These are phyloP conservation scores for Eugnorisma glareosa DNA, from an alignment of 2,888 invertebrate genomes.

Conservation along the genomic window DNA sequence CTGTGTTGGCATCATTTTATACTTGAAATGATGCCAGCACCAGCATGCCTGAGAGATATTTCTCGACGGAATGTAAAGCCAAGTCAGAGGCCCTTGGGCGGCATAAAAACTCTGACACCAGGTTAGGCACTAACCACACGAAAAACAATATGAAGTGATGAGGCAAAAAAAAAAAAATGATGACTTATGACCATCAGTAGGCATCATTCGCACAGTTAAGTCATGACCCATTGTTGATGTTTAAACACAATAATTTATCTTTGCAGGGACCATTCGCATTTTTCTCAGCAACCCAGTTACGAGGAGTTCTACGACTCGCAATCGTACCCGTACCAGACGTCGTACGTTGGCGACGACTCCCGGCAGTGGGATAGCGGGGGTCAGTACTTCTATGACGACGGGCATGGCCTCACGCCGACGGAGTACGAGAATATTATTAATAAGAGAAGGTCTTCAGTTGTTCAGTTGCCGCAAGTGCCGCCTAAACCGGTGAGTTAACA, in stretches of 20 bases:
- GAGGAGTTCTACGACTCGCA: conserved; percentile 93
- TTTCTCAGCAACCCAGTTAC: conserved; percentile 89
- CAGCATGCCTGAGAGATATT: not conserved
- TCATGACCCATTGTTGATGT: not conserved
- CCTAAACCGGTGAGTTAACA: conserved; percentile 79
- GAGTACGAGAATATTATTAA: conserved; percentile 91
- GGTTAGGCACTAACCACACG: not conserved
- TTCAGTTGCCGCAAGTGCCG: conserved; percentile 89
- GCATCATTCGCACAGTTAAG: not conserved
- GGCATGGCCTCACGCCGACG: conserved; percentile 87
- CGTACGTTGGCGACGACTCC: conserved; percentile 91
- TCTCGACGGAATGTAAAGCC: not conserved
- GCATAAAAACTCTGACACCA: not conserved
- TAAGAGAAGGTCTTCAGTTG: conserved; percentile 89
- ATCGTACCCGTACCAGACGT: conserved; percentile 92
- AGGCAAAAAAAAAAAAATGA: not conserved
- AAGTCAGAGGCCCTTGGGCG: not conserved
- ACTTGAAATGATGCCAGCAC: not conserved
- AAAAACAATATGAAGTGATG: not conserved
- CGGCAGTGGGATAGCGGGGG: conserved; percentile 94
- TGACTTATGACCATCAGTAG: not conserved
- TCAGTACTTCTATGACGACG: conserved; percentile 86
- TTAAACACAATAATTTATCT: not conserved
- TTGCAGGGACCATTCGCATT: conserved; percentile 88
- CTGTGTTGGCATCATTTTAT: not conserved